Evolutionary conservation across 2,888 invertebrate species (phyloP), one percentile per base, ranked within the genome.

Genomic region (Parnassius smintheus): DNA sequence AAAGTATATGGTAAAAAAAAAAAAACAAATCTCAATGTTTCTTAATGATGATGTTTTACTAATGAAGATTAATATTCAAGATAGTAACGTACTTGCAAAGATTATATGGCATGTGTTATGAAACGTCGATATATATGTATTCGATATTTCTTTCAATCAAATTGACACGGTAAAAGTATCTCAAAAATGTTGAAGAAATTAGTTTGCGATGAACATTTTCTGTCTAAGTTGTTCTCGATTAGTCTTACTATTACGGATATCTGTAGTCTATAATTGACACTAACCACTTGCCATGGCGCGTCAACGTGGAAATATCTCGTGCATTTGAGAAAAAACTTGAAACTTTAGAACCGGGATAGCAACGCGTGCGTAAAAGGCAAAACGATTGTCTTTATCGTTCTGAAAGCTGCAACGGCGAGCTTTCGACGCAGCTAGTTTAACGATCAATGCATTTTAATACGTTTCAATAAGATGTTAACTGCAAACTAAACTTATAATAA

Each of bases 301-400:
- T 49, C 49, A 52, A 9, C 8, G 42, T 41, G 48, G 18, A 41
- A 54, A 41, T 25, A 35, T 45, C 48, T 18, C 11, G 59, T 42
- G 45, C 45, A n/a, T 48, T 46, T 56, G 18, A 48, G 53, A 35
- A 48, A 54, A 52, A 52, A 46, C 52, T 53, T 22, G 48, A 51
- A 12, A 18, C 53, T 22, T 11, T 22, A 11, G 9, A 12, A 59
- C 53, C 2, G 2, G 50, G 13, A 56, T 54, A 9, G 48, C 48
- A 45, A 59, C 9, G 25, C 22, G 12, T 18, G 22, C 8, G 51
- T 50, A 22, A 49, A 49, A 22, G 18, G 42, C 44, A 9, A 42
- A 49, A 54, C 49, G 54, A 60, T 55, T 60, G 42, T 54, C n/a
- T 55, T 60, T 13, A 35, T 45, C 54, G 11, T 46, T 45, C 9